These are phyloP conservation scores for Nibea coibor DNA, from an alignment of 2,113 vertebrate species.

Conservation along the genomic window DNA sequence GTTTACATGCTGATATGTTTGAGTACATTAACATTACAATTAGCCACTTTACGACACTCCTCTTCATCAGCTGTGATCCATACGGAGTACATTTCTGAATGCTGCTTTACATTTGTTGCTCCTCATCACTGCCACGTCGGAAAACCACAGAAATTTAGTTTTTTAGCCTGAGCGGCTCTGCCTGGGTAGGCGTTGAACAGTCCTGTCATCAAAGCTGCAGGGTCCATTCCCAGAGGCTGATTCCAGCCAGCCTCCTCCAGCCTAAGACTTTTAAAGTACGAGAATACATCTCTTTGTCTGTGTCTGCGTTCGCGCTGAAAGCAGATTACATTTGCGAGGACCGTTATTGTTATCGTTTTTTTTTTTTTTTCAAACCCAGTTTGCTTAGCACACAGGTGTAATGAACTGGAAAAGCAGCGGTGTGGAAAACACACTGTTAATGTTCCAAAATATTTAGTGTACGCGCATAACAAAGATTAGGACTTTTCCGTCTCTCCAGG, in stretches of 20 bases:
- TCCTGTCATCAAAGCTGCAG: neutral
- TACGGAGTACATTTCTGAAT: neutral
- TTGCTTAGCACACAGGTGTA: conserved; percentile 56
- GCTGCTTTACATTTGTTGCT: neutral
- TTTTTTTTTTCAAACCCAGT: conserved; percentile 3
- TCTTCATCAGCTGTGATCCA: neutral
- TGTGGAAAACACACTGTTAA: conserved; percentile 66
- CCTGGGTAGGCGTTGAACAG: neutral
- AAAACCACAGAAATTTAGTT: neutral
- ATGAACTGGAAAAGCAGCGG: conserved; percentile 64
- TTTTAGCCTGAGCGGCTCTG: neutral
- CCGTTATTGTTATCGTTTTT: neutral
- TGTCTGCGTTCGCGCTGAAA: neutral
- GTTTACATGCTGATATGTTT: neutral
- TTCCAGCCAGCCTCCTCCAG: too few relatives aligned
- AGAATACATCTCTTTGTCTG: neutral
- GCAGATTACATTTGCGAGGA: conserved; percentile 30
- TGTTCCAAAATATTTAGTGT: conserved; percentile 68
- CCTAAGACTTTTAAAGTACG: neutral
- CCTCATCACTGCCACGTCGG: neutral
- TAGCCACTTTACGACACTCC: neutral
- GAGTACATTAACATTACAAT: neutral
- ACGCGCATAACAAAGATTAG: conserved; percentile 57
- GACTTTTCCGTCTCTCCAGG: conserved; percentile 61
- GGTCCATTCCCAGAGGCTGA: neutral